Conservation (phyloP, 2,888 invertebrate genomes). For the Mesorhabditis sp. region DNA sequence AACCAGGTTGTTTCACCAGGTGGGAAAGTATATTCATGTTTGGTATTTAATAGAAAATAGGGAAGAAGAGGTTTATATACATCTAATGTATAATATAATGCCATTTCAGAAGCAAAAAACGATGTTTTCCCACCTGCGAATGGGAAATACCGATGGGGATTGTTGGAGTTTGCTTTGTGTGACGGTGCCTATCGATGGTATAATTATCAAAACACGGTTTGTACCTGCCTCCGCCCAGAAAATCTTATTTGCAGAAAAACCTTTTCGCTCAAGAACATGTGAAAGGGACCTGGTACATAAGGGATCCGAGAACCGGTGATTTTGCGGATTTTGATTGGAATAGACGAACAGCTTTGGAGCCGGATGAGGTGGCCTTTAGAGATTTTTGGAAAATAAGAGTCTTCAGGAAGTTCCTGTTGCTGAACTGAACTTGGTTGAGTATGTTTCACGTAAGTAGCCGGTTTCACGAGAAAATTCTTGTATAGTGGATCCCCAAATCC, state of each 20-base stretch:
- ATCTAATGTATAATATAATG: no score
- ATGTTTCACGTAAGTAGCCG: no score
- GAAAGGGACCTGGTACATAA: background rate
- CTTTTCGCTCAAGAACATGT: background rate
- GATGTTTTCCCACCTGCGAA: background rate
- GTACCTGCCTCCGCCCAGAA: background rate
- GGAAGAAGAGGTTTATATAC: no score
- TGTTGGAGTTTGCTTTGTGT: background rate
- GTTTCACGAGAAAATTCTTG: background rate
- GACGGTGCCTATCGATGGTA: slow-evolving; percentile 1
- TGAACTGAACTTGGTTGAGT: no score
- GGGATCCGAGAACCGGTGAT: background rate
- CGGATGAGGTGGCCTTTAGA: background rate
- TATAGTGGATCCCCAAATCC: background rate
- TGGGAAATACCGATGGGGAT: background rate
- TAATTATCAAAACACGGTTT: background rate
- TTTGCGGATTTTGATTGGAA: background rate
- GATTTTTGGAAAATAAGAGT: background rate
- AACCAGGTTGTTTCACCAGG: no score
- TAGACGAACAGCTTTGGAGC: background rate
- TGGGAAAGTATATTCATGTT: no score
- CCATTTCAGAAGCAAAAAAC: no score
- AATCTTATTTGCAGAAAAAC: background rate
- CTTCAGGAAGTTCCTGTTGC: no score
- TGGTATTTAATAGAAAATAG: no score